phyloP scores from a whole-genome alignment of 2,888 invertebrate species.

The Tetrapedia diversipes region DNA sequence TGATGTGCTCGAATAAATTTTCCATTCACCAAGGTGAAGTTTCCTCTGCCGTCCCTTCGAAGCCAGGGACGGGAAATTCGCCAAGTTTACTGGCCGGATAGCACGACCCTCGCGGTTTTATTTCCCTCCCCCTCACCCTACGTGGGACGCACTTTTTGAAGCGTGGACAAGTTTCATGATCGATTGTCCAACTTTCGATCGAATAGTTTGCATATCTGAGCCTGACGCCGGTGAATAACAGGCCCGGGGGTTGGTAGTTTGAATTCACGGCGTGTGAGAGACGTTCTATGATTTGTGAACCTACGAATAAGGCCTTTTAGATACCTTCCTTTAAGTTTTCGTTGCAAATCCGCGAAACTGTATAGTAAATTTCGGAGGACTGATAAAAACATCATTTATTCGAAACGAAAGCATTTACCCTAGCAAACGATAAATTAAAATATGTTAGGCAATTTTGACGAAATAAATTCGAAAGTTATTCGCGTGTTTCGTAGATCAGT shows the following conservation, averaged over 20 bases:
- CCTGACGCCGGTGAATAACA: background rate
- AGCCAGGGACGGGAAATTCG: background rate
- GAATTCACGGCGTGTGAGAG: background rate
- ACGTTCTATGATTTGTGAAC: background rate
- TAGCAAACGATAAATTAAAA: no score
- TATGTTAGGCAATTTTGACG: no score
- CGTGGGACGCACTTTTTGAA: background rate
- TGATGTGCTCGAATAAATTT: slow-evolving; percentile 32
- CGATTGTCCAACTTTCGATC: slow-evolving; percentile 21
- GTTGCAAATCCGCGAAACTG: background rate
- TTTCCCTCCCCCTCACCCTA: no score
- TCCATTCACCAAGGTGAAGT: background rate
- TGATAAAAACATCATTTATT: no score
- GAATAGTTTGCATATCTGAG: slow-evolving; percentile 3
- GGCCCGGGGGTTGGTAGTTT: background rate
- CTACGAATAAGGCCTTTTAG: background rate
- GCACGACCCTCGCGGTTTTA: background rate
- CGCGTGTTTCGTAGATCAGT: no score
- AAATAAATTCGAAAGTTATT: no score
- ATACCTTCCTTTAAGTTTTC: background rate
- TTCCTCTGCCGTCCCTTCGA: background rate
- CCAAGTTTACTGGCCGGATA: slow-evolving; percentile 4
- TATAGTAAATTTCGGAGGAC: no score
- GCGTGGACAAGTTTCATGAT: slow-evolving; percentile 12
- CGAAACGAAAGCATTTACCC: no score